These are phyloP conservation scores for Exocentrus adspersus DNA, from an alignment of 2,888 invertebrate genomes.

Conservation along the genomic window DNA sequence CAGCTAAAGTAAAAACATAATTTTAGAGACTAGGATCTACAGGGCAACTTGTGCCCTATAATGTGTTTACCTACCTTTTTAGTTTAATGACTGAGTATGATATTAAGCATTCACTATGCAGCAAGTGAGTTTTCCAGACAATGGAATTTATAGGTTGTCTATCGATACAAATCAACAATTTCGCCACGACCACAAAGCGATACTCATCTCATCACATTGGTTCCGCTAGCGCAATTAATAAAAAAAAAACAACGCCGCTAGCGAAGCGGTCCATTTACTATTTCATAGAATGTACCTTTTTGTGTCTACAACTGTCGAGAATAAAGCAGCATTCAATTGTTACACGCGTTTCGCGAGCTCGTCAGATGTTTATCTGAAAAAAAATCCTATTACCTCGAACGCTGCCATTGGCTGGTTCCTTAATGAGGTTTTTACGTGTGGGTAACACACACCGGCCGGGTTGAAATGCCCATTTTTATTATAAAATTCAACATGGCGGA, in stretches of 20 bases:
- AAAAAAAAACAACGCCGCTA: constrained; percentile 34
- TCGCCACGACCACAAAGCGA: constrained; percentile 5
- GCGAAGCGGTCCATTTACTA: constrained; percentile 25
- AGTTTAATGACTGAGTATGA: no score
- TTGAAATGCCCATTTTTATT: constrained; percentile 63
- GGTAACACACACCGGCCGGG: constrained; percentile 54
- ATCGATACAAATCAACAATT: no score
- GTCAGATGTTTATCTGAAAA: constrained; percentile 51
- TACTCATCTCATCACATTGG: constrained; percentile 29
- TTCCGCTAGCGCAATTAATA: constrained; percentile 33
- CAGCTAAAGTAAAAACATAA: no score
- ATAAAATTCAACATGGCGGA: constrained; percentile 63
- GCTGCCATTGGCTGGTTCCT: constrained; percentile 62
- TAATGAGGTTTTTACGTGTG: constrained; percentile 65
- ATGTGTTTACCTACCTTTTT: no score
- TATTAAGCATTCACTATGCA: no score
- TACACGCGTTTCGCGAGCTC: constrained; percentile 29
- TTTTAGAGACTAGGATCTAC: no score
- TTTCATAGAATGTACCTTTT: constrained; percentile 32
- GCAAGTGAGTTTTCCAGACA: no score
- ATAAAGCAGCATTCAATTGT: constrained; percentile 40
- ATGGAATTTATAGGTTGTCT: no score
- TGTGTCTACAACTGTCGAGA: constrained; percentile 35
- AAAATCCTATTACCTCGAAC: constrained; percentile 62
- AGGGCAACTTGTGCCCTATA: no score